Conservation (phyloP, 2,888 invertebrate genomes). For the Asteroscopus sphinx region DNA sequence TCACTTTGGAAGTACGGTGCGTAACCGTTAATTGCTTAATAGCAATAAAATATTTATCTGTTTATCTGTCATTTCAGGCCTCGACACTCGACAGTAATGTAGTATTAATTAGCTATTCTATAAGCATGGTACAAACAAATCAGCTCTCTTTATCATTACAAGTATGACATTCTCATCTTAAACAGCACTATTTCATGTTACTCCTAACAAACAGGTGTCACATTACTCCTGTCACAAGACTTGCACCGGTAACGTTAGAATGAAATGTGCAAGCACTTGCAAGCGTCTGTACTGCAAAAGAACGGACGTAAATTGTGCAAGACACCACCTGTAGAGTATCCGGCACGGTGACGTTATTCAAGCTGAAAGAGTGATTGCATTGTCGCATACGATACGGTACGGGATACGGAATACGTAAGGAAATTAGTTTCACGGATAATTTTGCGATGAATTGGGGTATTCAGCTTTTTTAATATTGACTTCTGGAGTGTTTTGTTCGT, state of each 20-base stretch:
- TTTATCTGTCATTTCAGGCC: too few relatives aligned
- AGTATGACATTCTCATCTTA: slow-evolving; percentile 1
- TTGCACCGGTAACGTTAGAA: slow-evolving; percentile 48
- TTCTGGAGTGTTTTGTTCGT: not conserved
- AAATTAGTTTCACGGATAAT: not conserved
- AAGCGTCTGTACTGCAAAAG: slow-evolving; percentile 42
- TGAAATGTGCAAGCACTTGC: slow-evolving; percentile 42
- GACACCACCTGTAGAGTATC: slow-evolving; percentile 56
- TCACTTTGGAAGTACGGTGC: too few relatives aligned
- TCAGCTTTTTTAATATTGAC: not conserved
- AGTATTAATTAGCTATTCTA: not conserved
- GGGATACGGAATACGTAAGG: not conserved
- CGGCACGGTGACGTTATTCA: slow-evolving; percentile 47
- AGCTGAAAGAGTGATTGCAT: slow-evolving; percentile 12
- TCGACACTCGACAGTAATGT: too few relatives aligned
- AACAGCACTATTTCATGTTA: slow-evolving; percentile 10
- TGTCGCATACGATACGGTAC: slow-evolving; percentile 19
- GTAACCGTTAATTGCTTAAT: too few relatives aligned
- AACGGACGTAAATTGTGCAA: slow-evolving; percentile 63
- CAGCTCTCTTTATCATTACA: not conserved
- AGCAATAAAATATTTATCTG: too few relatives aligned
- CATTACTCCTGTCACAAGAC: slow-evolving; percentile 41
- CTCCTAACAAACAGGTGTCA: slow-evolving; percentile 18
- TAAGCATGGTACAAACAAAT: not conserved
- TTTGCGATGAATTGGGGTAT: not conserved